Conservation (phyloP, 2,888 invertebrate genomes). For the Iphiclides podalirius region DNA sequence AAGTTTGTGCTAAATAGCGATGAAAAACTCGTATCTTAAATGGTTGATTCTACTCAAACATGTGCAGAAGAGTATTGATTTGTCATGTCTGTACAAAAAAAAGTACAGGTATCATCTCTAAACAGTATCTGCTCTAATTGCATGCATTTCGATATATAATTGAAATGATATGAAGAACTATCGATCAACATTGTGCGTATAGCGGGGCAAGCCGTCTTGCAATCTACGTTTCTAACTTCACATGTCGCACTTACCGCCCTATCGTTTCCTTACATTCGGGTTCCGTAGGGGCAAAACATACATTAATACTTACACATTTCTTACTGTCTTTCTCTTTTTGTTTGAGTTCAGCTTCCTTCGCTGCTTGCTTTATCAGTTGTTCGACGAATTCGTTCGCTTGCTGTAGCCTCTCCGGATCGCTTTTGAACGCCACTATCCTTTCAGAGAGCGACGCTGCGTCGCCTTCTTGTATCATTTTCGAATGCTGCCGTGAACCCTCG, state of each 20-base stretch:
- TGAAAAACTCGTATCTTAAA: no score
- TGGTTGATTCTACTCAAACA: no score
- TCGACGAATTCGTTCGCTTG: constrained; percentile 81
- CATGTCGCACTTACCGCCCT: constrained; percentile 75
- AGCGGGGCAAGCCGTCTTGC: constrained; percentile 64
- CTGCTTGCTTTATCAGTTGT: constrained; percentile 80
- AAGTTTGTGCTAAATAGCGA: no score
- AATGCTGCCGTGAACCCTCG: constrained; percentile 4
- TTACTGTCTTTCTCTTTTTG: constrained; percentile 80
- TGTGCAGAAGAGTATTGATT: not conserved
- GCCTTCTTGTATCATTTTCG: constrained; percentile 64
- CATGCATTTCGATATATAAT: constrained; percentile 2
- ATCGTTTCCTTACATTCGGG: constrained; percentile 58
- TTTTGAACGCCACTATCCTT: constrained; percentile 79
- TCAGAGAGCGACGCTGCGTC: constrained; percentile 63
- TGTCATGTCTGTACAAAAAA: not conserved
- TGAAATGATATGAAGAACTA: constrained; percentile 12
- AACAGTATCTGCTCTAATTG: not conserved
- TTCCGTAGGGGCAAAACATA: constrained; percentile 71
- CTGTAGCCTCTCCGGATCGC: constrained; percentile 80
- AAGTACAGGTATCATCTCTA: no score
- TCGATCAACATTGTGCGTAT: constrained; percentile 38
- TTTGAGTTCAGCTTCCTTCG: constrained; percentile 80
- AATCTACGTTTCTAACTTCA: constrained; percentile 58
- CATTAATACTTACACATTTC: constrained; percentile 78